Conservation (phyloP, 2,888 invertebrate genomes). For the Nasonia oneida region DNA sequence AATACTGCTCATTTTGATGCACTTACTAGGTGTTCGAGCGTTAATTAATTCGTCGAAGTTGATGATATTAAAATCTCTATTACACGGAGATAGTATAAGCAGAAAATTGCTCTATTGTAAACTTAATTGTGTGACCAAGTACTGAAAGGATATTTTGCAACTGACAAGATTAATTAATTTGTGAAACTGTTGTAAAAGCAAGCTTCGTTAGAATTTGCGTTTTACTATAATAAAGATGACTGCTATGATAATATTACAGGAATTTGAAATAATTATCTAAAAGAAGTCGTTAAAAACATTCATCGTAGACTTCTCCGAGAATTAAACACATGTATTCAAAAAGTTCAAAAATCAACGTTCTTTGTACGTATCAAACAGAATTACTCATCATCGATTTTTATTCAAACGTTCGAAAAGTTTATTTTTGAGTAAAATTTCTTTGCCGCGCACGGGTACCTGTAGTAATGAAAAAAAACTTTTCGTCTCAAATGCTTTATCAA, state of each 20-base stretch:
- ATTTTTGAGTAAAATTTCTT: background rate
- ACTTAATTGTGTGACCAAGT: background rate
- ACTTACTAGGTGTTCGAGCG: too few relatives aligned
- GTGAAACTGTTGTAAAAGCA: background rate
- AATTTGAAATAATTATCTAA: background rate
- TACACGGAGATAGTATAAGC: background rate
- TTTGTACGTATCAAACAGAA: too few relatives aligned
- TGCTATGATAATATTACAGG: background rate
- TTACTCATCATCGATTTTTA: background rate
- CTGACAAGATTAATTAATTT: constrained; percentile 37
- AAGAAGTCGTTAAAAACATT: background rate
- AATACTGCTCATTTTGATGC: too few relatives aligned
- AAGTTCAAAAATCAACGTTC: too few relatives aligned
- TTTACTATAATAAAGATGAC: background rate
- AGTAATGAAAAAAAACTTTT: background rate
- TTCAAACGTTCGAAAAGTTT: background rate
- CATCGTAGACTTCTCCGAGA: too few relatives aligned
- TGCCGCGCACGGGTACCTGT: background rate
- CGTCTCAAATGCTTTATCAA: constrained; percentile 1
- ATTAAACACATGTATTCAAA: too few relatives aligned
- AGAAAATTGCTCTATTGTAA: background rate
- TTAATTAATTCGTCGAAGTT: background rate
- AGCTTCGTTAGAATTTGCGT: background rate
- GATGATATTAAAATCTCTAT: background rate
- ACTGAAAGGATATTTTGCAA: constrained; percentile 1